Evolutionary conservation across 2,113 vertebrate species (phyloP).

Genomic region (Catagonus wagneri): DNA sequence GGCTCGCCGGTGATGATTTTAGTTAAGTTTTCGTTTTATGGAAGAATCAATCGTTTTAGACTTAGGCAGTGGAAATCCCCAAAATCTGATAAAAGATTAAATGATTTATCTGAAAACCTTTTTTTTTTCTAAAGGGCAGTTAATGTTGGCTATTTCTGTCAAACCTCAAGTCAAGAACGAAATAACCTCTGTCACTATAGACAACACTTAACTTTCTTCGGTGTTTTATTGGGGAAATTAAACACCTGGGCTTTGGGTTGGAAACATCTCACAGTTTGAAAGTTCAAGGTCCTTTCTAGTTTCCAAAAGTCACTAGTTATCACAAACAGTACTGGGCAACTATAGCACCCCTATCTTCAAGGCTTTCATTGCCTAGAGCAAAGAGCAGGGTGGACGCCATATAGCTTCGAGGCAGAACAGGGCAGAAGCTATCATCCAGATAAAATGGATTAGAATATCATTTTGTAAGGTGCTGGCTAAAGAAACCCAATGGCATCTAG

Average conservation of each 20-base stretch:
- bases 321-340: conserved; percentile 11
- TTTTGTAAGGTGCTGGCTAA: neutral
- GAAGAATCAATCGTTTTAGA: neutral
- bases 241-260: conserved; percentile 58
- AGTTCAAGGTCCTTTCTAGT: conserved; percentile 41
- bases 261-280: conserved; percentile 21
- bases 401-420: conserved; percentile 7
- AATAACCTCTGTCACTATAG: conserved; percentile 52
- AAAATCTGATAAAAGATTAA: conserved; percentile 49
- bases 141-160: conserved; percentile 62
- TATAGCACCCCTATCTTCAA: conserved; percentile 19
- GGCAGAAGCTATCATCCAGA: neutral
- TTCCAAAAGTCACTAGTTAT: conserved; percentile 53
- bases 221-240: conserved; percentile 43
- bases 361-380: conserved; percentile 25
- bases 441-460: conserved; percentile 25
- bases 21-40: conserved; percentile 47
- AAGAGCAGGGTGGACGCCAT: conserved; percentile 31
- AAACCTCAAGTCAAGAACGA: conserved; percentile 42
- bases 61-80: neutral
- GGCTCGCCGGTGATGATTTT: conserved; percentile 16
- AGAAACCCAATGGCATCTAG: neutral
- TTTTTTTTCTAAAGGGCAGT: conserved; percentile 65
- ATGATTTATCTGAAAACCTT: conserved; percentile 31
- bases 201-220: conserved; percentile 41